Evolutionary conservation across 2,797 vertebrate species (phyloP).

Genomic region (Sardinella longiceps): DNA sequence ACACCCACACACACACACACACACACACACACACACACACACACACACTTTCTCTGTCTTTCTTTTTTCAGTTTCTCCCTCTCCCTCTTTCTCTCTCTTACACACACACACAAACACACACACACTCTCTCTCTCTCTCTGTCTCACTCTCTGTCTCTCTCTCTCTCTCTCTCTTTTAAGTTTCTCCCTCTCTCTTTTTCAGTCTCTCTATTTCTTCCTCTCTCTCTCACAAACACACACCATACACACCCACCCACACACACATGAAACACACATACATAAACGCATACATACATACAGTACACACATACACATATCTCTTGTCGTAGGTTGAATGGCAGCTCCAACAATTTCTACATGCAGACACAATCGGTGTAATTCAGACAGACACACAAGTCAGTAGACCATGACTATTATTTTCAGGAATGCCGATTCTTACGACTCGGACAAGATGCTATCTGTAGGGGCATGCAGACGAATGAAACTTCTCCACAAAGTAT

Average conservation of each 20-base stretch:
- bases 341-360: background rate
- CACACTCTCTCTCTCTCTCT: background rate
- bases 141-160: slow-evolving; percentile 19
- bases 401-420: background rate
- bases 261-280: background rate
- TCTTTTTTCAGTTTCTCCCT: slow-evolving; percentile 9
- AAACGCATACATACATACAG: background rate
- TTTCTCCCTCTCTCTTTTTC: too few species aligned
- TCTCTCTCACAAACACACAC: slow-evolving; percentile 25
- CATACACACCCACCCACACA: background rate
- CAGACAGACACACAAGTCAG: background rate
- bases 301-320: background rate
- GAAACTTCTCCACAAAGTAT: background rate
- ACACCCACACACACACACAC: background rate
- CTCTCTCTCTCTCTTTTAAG: background rate
- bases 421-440: background rate
- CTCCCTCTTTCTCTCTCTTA: background rate
- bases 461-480: background rate
- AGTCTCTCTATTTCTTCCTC: background rate
- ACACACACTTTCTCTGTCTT: background rate
- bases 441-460: background rate
- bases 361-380: background rate
- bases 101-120: too few species aligned
- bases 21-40: too few species aligned
- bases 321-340: background rate